A percentile compares a stretch with the other conserved stretches of the same genome.
These are phyloP conservation scores for Stigmatopora argus DNA, from an alignment of 2,113 vertebrate species.

Conservation along the genomic window DNA sequence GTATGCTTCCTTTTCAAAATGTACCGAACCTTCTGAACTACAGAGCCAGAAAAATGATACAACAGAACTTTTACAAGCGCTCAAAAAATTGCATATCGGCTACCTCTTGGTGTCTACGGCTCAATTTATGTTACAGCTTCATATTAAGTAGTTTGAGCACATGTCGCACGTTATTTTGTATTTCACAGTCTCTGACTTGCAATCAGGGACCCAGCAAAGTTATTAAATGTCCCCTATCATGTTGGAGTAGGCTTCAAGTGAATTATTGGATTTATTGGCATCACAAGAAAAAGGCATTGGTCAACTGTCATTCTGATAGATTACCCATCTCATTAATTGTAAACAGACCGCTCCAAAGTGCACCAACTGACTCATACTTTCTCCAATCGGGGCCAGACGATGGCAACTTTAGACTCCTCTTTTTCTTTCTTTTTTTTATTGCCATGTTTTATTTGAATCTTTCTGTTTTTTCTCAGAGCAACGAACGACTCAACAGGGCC, in stretches of 20 bases:
- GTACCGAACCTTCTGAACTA: slow-evolving; percentile 63
- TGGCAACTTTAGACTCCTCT: slow-evolving; percentile 5
- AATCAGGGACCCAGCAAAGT: slow-evolving; percentile 22
- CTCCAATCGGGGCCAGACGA: background rate
- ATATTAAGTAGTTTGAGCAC: slow-evolving; percentile 14
- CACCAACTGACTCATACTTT: slow-evolving; percentile 19
- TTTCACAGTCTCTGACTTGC: slow-evolving; percentile 21
- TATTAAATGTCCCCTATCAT: slow-evolving; percentile 20
- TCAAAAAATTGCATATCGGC: slow-evolving; percentile 12
- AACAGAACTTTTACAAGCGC: slow-evolving; percentile 6
- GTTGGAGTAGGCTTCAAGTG: slow-evolving; percentile 22
- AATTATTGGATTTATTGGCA: slow-evolving; percentile 44
- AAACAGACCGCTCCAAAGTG: slow-evolving; percentile 39
- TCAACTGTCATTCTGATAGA: slow-evolving; percentile 35
- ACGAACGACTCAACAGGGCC: slow-evolving; percentile 93
- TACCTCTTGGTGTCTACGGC: slow-evolving; percentile 5
- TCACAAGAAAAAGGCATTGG: slow-evolving; percentile 34
- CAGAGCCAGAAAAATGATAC: slow-evolving; percentile 17
- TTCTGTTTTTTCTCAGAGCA: slow-evolving; percentile 74
- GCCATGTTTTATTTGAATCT: slow-evolving; percentile 8
- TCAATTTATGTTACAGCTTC: slow-evolving; percentile 18
- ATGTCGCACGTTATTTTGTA: slow-evolving; percentile 8
- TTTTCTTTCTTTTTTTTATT: background rate
- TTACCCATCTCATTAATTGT: slow-evolving; percentile 45
- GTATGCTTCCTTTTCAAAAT: slow-evolving; percentile 41